Conservation (phyloP, 2,888 invertebrate genomes). For the Drosophila cognata region DNA sequence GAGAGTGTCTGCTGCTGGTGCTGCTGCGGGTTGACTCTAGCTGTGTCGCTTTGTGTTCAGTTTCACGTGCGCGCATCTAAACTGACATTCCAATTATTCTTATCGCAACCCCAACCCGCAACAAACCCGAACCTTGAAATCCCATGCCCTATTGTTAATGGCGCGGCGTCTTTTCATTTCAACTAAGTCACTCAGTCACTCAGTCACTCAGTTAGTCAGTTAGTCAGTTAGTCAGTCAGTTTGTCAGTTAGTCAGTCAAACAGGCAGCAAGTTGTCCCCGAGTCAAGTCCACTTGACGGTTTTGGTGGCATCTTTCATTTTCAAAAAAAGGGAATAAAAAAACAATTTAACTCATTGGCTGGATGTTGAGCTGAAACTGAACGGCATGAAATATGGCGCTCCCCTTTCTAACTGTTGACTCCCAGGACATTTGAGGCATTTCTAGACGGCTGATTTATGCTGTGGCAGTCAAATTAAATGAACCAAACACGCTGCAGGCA, state of each 20-base stretch:
- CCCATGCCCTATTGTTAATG: slow-evolving; percentile 62
- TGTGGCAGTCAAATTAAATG: slow-evolving; percentile 7
- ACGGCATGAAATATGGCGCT: slow-evolving; percentile 5
- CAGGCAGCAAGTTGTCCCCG: slow-evolving; percentile 1
- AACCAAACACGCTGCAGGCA: background rate
- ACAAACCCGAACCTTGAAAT: slow-evolving; percentile 6
- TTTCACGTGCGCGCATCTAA: slow-evolving; percentile 66
- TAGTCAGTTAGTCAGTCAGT: background rate
- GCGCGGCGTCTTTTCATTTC: slow-evolving; percentile 55
- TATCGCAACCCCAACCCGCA: slow-evolving; percentile 3
- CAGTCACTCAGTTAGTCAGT: slow-evolving; percentile 2
- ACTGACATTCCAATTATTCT: slow-evolving; percentile 81
- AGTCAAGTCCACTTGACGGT: slow-evolving; percentile 11
- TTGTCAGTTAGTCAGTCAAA: slow-evolving; percentile 43
- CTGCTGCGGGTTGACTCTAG: slow-evolving; percentile 16
- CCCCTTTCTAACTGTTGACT: slow-evolving; percentile 6
- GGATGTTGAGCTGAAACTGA: slow-evolving; percentile 12
- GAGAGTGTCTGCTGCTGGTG: background rate
- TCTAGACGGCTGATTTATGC: slow-evolving; percentile 5
- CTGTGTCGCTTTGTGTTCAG: slow-evolving; percentile 55
- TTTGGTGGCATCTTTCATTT: slow-evolving; percentile 16
- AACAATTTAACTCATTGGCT: slow-evolving; percentile 14
- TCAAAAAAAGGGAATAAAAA: background rate
- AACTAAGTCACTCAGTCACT: slow-evolving; percentile 48
- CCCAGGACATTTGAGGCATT: background rate